Evolutionary conservation across 1,140 invertebrate genomes (phyloP).

Genomic region (Aplysia californica): DNA sequence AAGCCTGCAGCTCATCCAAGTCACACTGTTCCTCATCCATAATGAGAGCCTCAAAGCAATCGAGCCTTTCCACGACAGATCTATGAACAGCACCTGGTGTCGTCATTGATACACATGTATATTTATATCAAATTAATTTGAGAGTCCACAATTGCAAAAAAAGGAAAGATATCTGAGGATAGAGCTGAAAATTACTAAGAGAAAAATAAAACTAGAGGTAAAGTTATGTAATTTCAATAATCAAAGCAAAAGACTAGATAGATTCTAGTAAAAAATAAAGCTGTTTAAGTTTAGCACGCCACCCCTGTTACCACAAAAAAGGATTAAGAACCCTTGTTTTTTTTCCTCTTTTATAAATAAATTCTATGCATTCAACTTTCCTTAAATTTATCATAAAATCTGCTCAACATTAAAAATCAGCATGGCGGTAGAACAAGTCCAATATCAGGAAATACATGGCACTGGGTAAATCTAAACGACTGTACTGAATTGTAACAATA

Average conservation of each 20-base stretch:
- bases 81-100: background rate
- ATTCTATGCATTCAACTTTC: background rate
- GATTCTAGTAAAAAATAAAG: no score
- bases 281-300: no score
- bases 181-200: background rate
- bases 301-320: background rate
- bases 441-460: no score
- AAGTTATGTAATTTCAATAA: background rate
- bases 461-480: no score
- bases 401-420: background rate
- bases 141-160: background rate
- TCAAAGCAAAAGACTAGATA: no score
- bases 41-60: background rate
- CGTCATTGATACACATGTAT: background rate
- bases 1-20: slow-evolving; percentile 31
- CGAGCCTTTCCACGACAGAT: background rate
- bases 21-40: slow-evolving; percentile 15
- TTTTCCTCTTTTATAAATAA: background rate
- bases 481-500: no score
- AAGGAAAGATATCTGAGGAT: background rate
- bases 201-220: background rate
- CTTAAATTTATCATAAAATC: background rate
- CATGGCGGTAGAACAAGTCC: no score
- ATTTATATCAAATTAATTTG: background rate
- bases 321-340: background rate